A percentile compares a stretch with the other conserved stretches of the same genome.
These are phyloP conservation scores for Eumerus sabulonum DNA, from an alignment of 2,888 invertebrate genomes.

Conservation along the genomic window DNA sequence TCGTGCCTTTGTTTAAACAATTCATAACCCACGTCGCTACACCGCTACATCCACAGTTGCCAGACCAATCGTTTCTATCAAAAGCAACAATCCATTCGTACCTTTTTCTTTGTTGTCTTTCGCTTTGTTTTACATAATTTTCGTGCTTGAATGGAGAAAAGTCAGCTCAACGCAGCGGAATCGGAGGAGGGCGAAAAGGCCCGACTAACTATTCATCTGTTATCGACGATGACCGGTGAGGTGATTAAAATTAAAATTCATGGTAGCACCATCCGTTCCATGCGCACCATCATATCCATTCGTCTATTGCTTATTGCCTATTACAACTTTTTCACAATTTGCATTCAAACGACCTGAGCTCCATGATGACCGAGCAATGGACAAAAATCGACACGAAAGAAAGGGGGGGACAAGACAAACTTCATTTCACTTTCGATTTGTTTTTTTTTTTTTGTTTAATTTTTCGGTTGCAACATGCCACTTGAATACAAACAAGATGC, in stretches of 20 bases:
- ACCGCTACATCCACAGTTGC: slow-evolving; percentile 1
- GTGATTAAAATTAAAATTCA: slow-evolving; percentile 63
- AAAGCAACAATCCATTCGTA: slow-evolving; percentile 8
- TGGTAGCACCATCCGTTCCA: slow-evolving; percentile 49
- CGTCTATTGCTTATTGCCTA: slow-evolving; percentile 17
- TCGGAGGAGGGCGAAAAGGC: no score
- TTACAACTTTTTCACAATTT: slow-evolving; percentile 55
- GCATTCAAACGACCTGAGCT: slow-evolving; percentile 46
- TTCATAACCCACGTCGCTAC: slow-evolving; percentile 40
- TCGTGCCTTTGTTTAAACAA: slow-evolving; percentile 27
- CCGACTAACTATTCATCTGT: slow-evolving; percentile 49
- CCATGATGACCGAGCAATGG: slow-evolving; percentile 5
- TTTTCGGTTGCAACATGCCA: slow-evolving; percentile 43
- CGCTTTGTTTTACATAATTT: slow-evolving; percentile 55
- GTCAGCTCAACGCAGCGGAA: neutral
- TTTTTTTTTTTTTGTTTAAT: slow-evolving; percentile 33
- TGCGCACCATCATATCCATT: neutral
- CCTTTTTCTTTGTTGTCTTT: neutral
- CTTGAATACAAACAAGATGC: slow-evolving; percentile 52
- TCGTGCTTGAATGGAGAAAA: slow-evolving; percentile 51
- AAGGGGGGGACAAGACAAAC: slow-evolving; percentile 5
- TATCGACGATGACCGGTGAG: slow-evolving; percentile 46
- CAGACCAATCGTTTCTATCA: no score
- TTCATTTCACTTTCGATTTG: slow-evolving; percentile 59
- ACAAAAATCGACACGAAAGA: slow-evolving; percentile 17